These are phyloP conservation scores for Notolepis coatsorum DNA, from an alignment of 2,797 vertebrate species.

Conservation along the genomic window DNA sequence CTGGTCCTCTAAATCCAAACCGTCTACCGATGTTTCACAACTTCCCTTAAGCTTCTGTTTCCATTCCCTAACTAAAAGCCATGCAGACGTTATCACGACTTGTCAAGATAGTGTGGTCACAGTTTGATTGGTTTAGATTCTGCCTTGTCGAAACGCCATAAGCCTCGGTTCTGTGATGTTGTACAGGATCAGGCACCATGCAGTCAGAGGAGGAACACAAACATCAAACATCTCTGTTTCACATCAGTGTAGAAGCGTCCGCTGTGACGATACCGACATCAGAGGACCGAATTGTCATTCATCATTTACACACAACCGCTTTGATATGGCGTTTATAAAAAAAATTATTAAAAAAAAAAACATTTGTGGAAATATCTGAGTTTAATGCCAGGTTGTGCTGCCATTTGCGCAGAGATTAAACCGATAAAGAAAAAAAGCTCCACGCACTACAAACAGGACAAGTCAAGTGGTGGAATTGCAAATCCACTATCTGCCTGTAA, in stretches of 20 bases:
- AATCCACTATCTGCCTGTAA: conserved; percentile 63
- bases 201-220: too few species aligned
- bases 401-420: conserved; percentile 30
- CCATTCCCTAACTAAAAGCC: not conserved
- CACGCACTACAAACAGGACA: conserved; percentile 33
- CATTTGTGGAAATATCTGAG: not conserved
- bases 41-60: not conserved
- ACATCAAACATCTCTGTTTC: too few species aligned
- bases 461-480: conserved; percentile 54
- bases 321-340: conserved; percentile 41
- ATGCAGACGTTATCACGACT: not conserved
- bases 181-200: too few species aligned
- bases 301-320: conserved; percentile 9
- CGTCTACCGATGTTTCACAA: not conserved
- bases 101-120: not conserved
- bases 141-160: too few species aligned
- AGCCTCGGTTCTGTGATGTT: too few species aligned
- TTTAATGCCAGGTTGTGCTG: conserved; percentile 5
- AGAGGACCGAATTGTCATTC: conserved; percentile 20
- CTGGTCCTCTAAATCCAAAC: not conserved
- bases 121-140: not conserved
- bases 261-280: too few species aligned
- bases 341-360: conserved; percentile 32
- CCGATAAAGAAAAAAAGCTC: conserved; percentile 29
- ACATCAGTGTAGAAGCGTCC: too few species aligned